Percentiles rank a stretch among this genome's conserved stretches.
phyloP scores from a whole-genome alignment of 2,113 vertebrate genomes.

The Calypte anna region DNA sequence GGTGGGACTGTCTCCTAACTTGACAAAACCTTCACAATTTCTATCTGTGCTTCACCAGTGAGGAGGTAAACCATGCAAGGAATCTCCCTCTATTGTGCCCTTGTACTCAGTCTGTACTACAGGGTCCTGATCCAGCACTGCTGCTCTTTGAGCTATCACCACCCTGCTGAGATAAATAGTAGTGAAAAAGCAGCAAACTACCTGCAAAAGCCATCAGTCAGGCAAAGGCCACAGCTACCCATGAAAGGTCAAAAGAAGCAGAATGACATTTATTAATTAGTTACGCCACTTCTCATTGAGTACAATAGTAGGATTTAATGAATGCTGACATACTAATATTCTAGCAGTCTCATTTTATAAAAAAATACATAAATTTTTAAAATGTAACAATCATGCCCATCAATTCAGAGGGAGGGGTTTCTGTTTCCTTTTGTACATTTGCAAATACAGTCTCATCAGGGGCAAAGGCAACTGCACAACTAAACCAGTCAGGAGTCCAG shows the following conservation, averaged over 20 bases:
- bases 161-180: not conserved
- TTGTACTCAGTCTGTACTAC: accelerated
- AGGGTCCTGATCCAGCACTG: not conserved
- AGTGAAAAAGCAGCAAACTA: not conserved
- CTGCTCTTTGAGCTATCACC: not conserved
- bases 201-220: not conserved
- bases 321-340: not conserved
- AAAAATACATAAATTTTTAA: not conserved
- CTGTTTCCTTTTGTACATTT: not conserved
- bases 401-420: not conserved
- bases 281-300: not conserved
- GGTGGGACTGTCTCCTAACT: not conserved
- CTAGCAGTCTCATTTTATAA: not conserved
- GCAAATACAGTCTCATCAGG: not conserved
- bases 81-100: not conserved
- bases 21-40: not conserved
- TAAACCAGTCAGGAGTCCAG: not conserved
- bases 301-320: not conserved
- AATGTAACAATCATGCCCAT: not conserved
- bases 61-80: not conserved
- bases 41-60: not conserved
- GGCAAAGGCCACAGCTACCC: not conserved
- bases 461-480: not conserved
- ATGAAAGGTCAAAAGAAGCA: not conserved
- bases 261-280: not conserved